Evolutionary conservation across 1,140 invertebrate genomes (phyloP).

Genomic region (Eriocheir sinensis): DNA sequence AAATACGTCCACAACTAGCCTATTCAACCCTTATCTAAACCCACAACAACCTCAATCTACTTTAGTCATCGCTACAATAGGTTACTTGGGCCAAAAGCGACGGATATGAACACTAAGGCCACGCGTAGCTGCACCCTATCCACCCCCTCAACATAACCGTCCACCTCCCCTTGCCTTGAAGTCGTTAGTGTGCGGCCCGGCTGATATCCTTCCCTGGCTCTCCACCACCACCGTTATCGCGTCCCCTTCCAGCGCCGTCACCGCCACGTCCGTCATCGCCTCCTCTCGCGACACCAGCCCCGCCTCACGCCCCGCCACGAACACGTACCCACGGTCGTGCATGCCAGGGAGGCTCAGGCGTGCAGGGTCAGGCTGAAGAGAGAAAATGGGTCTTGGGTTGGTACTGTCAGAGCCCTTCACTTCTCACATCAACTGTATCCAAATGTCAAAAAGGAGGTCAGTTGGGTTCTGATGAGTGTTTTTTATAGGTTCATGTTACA

Average conservation of each 20-base stretch:
- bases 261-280: conserved; percentile 79
- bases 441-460: too few species aligned
- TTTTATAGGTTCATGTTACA: too few species aligned
- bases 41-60: too few species aligned
- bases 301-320: conserved; percentile 83
- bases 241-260: conserved; percentile 80
- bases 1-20: too few species aligned
- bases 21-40: too few species aligned
- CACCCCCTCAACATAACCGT: not conserved
- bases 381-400: too few species aligned
- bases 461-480: too few species aligned
- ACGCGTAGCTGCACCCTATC: not conserved
- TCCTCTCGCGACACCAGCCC: conserved; percentile 81
- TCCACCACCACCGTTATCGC: conserved; percentile 83
- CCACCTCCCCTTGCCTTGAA: conserved; percentile 76
- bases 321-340: conserved; percentile 89
- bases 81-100: too few species aligned
- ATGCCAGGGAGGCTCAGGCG: conserved; percentile 84
- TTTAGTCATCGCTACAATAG: too few species aligned
- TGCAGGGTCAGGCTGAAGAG: conserved; percentile 82
- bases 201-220: conserved; percentile 83
- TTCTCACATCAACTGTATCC: too few species aligned
- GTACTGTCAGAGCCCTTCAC: too few species aligned
- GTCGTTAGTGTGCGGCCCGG: conserved; percentile 81
- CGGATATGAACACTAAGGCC: too few species aligned